Base-by-base conservation (phyloP, 2,797 vertebrate genomes). In the Tapera naevia region DNA sequence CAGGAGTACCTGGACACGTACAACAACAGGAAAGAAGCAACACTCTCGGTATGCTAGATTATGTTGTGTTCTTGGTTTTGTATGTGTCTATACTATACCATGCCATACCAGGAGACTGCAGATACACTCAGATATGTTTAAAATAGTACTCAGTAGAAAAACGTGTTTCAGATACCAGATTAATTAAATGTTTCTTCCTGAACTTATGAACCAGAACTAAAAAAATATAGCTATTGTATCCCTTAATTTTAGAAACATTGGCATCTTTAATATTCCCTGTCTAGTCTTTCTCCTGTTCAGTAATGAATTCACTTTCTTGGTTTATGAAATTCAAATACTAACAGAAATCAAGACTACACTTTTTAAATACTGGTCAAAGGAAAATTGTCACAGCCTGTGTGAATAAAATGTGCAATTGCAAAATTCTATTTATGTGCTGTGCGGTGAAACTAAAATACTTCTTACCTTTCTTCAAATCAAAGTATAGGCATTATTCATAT, bases 1-100 rank as follows among this genome's bases (percentile, higher is more conserved):
- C 99, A 99, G 96, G 99, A 99, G 97, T 99, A 99, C 94, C 94
- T 99, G 96, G 99, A 99, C 86, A 99, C 99, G 0, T 99, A 99
- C 97, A 99, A 98, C 97, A 99, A 98, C 91, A 98, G 97, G 82
- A 99, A 99, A 94, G 99, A 99, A 93, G 98, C 99, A 30, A 99
- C 99, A 3, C 97, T 99, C 91, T 98, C 98, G 80, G 99, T 99
- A 98, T 91, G 98, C 54, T 88, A 28, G 48, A 24, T 86, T 46
- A 35, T 51, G 15, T 69, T 84, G 19, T 28, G 4, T n/a, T 65
- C 57, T 67, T 74, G 24, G 4, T 16, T 91, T 83, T 78, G 6
- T 74, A 54, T 1, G 0, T 58, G 14, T 56, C 10, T 32, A 2
- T 61, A 10, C 15, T 89, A 43, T 16, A 18, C 17, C 18, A 19